These are phyloP conservation scores for Baronia brevicornis DNA, from an alignment of 2,888 invertebrate genomes.

Conservation along the genomic window DNA sequence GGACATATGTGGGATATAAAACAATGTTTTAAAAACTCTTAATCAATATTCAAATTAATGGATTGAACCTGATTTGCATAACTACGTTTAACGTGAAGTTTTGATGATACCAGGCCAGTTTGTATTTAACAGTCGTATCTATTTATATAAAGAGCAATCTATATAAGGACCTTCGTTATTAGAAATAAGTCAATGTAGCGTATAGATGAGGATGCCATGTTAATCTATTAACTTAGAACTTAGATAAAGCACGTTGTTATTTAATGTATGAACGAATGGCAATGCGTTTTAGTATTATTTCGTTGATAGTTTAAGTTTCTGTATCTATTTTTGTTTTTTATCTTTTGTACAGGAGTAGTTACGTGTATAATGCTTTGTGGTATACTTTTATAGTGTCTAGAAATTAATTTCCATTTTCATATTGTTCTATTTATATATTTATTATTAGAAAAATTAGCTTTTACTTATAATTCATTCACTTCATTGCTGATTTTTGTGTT, in stretches of 20 bases:
- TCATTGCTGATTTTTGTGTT: no score
- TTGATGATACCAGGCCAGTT: constrained; percentile 19
- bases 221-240: constrained; percentile 33
- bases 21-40: no score
- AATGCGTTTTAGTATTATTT: constrained; percentile 73
- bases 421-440: no score
- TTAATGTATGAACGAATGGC: constrained; percentile 40
- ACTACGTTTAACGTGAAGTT: no score
- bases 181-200: constrained; percentile 30
- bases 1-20: no score
- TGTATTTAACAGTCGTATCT: constrained; percentile 12
- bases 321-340: constrained; percentile 19
- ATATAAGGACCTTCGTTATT: constrained; percentile 48
- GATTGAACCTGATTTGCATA: no score
- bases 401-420: no score
- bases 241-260: constrained; percentile 33
- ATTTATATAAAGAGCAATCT: constrained; percentile 23
- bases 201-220: constrained; percentile 50
- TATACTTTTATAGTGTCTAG: no score
- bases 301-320: constrained; percentile 43
- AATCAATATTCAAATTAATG: no score
- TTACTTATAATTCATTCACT: no score
- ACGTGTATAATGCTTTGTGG: no score
- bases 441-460: no score
- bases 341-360: constrained; percentile 19